Base-by-base conservation (phyloP, 2,113 vertebrate genomes). In the Dryoscopus gambensis region DNA sequence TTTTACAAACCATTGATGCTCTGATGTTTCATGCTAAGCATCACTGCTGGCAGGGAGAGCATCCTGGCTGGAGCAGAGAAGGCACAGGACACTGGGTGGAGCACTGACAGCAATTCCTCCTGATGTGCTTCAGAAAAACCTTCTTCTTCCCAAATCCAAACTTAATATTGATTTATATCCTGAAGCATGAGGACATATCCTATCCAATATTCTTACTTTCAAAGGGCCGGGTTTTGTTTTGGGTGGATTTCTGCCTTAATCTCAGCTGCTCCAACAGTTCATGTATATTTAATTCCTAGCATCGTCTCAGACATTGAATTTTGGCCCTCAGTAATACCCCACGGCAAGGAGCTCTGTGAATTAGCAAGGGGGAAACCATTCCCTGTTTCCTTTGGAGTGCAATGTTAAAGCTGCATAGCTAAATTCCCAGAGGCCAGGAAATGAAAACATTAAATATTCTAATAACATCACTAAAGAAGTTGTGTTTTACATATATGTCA, bases 361-460 rank as follows among this genome's bases (percentile, higher is more conserved):
- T 86, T 81, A 94, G 75, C 69, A 81, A 52, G 79, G 60, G 85
- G 73, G 74, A 88, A 94, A 89, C 10, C 80, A 90, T 94, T 89
- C 90, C 69, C 68, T 56, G 33, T 90, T 90, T 94, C 76, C 76
- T 93, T 90, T 78, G 86, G 86, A 94, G 83, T 28, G 52, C 75
- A 75, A 30, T 37, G 8, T 37, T 94, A 67, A 62, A 82, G 79
- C 90, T 91, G 82, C 95, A 93, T 90, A 95, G 92, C 56, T 85
- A 20, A 88, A 96, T 81, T 96, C 92, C 93, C 90, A 84, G 64
- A 64, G 92, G 92, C 62, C 56, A 78, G 75, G 83, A 96, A 96
- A 96, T 50, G 76, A 96, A 96, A 96, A 95, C 86, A 96, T 94
- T 92, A 87, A 86, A 84, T 90, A 95, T 90, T 96, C 90, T 67